Evolutionary conservation across 2,113 vertebrate species (phyloP).

Genomic region (Ardeotis arabs): DNA sequence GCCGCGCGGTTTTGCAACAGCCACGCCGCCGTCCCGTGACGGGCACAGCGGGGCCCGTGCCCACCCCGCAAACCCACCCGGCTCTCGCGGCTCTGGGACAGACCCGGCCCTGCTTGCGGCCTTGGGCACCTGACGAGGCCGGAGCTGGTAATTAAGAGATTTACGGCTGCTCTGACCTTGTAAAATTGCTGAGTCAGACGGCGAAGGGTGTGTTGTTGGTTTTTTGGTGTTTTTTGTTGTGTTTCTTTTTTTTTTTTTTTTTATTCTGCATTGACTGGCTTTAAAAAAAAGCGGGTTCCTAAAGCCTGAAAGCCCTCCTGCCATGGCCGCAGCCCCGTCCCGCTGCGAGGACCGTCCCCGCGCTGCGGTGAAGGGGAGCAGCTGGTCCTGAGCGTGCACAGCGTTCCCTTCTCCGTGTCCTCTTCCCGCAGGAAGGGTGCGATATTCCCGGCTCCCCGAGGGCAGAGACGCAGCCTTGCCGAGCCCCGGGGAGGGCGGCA

Average conservation of each 20-base stretch:
- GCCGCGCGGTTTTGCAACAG: rapidly evolving
- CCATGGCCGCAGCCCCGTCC: neutral
- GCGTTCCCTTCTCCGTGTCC: rapidly evolving
- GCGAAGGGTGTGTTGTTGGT: neutral
- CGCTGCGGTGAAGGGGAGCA: neutral
- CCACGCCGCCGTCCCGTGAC: rapidly evolving
- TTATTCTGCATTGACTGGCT: neutral
- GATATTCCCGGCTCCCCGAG: neutral
- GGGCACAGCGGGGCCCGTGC: rapidly evolving
- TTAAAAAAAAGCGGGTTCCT: neutral
- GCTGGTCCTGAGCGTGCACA: neutral
- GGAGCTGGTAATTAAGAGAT: neutral
- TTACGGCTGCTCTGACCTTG: conserved; percentile 32
- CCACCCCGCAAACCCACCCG: neutral
- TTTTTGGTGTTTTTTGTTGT: neutral
- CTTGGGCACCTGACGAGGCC: neutral
- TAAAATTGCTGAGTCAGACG: conserved; percentile 37
- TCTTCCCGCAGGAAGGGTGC: neutral
- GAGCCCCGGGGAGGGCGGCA: neutral
- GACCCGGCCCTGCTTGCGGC: neutral
- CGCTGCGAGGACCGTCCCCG: rapidly evolving
- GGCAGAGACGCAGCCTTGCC: neutral
- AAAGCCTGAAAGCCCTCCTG: neutral
- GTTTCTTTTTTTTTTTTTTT: neutral
- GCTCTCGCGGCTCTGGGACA: rapidly evolving